Conservation (phyloP, 1,140 invertebrate species). For the Orchestia grillus region DNA sequence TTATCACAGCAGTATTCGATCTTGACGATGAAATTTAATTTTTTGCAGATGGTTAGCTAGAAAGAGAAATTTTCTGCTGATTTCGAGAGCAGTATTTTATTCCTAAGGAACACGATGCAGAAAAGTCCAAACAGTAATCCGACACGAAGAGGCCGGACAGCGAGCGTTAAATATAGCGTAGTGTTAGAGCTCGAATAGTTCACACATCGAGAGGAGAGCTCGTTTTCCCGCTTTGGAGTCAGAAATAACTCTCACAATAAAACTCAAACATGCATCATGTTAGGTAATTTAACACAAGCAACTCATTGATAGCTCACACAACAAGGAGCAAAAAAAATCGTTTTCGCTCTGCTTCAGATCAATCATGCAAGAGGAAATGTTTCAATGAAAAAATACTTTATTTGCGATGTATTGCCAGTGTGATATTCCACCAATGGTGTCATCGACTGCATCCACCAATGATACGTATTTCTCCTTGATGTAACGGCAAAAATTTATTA, state of each 20-base stretch:
- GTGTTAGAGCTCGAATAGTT: not conserved
- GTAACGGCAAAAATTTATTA: not conserved
- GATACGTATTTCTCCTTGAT: not conserved
- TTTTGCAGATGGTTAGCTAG: not conserved
- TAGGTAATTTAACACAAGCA: not conserved
- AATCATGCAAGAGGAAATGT: not conserved
- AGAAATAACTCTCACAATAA: no score
- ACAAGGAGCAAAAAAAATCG: not conserved
- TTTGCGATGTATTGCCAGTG: not conserved
- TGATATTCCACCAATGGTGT: not conserved
- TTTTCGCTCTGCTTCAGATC: not conserved
- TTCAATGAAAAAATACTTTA: not conserved
- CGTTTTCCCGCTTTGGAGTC: not conserved
- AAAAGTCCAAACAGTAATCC: not conserved
- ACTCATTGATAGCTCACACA: no score
- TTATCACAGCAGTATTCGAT: not conserved
- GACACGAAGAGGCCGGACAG: not conserved
- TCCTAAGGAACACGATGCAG: not conserved
- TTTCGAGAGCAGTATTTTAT: not conserved
- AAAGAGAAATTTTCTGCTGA: not conserved
- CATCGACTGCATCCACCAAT: not conserved
- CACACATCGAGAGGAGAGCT: not conserved
- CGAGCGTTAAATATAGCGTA: not conserved
- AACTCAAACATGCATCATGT: not conserved
- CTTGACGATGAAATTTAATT: not conserved